Base-by-base conservation (phyloP, 2,797 vertebrate genomes). In the Podarcis lilfordi region DNA sequence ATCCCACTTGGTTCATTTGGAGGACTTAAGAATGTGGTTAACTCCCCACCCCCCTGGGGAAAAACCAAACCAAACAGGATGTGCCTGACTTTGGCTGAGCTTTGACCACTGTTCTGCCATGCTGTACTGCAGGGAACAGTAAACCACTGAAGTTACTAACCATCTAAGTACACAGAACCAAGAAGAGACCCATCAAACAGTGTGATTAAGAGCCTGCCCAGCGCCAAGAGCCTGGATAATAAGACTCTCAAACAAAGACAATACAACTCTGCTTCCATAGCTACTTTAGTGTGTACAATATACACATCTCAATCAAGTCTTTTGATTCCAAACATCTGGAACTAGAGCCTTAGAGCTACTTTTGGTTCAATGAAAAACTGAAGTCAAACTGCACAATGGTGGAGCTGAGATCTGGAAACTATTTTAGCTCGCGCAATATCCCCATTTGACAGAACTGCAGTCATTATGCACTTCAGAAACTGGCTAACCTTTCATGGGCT, bases 331-430 rank as follows among this genome's bases (percentile, higher is more conserved):
- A 84, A 89, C 27, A 0, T 84, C 37, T 84, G 83, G 77, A 37
- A 77, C 43, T 64, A 61, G 2, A 86, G 13, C 71, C 64, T 29
- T 35, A 43, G 68, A 37, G 11, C 71, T 45, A 68, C 4, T 29
- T 87, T 88, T 90, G 50, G 79, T 64, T 89, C 71, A 85, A 21
- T 3, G 4, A 79, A 45, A 78, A 50, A 83, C 64, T 82, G 13
- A 3, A 79, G 80, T 9, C 2, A 78, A 8, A 74, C 2, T 29
- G 84, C 61, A 90, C 76, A 50, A 11, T 0, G 8, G 0, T 25
- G 32, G 15, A 45, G 7, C 0, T 7, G 81, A 11, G 45, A 21
- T 35, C 13, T 25, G 17, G 21, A 80, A 77, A 23, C 5, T 79
- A 75, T 37, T 89, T 90, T 85, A 75, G 45, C 74, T 61, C 82